Conservation (phyloP, 2,797 vertebrate species). For the Zalophus californianus region DNA sequence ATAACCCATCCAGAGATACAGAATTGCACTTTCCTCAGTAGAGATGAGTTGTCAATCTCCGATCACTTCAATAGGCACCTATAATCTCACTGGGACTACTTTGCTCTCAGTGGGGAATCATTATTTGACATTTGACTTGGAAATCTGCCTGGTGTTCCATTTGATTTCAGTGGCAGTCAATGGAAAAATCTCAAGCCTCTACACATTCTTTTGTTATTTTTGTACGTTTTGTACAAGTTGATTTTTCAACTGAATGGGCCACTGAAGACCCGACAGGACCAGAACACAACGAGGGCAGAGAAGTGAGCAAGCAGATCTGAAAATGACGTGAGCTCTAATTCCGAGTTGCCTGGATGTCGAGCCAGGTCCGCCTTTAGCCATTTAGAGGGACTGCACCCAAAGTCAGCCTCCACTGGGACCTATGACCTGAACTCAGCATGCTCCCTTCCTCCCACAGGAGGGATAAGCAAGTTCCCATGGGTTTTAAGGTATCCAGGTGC, state of each 20-base stretch:
- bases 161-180: neutral
- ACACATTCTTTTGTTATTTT: neutral
- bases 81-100: neutral
- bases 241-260: neutral
- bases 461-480: neutral
- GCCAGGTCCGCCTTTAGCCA: neutral
- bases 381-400: neutral
- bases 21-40: neutral
- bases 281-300: neutral
- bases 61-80: neutral
- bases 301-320: neutral
- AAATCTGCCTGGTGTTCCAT: neutral
- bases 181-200: neutral
- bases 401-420: neutral
- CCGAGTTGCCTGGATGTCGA: neutral
- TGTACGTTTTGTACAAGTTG: neutral
- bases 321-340: neutral
- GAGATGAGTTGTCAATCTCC: neutral
- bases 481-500: neutral
- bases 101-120: neutral
- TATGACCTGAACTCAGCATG: neutral
- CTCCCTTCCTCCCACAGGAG: neutral
- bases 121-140: neutral
- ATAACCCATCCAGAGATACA: neutral
- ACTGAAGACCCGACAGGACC: neutral